Conservation (phyloP, 2,797 vertebrate genomes). For the Poeciliopsis infans region DNA sequence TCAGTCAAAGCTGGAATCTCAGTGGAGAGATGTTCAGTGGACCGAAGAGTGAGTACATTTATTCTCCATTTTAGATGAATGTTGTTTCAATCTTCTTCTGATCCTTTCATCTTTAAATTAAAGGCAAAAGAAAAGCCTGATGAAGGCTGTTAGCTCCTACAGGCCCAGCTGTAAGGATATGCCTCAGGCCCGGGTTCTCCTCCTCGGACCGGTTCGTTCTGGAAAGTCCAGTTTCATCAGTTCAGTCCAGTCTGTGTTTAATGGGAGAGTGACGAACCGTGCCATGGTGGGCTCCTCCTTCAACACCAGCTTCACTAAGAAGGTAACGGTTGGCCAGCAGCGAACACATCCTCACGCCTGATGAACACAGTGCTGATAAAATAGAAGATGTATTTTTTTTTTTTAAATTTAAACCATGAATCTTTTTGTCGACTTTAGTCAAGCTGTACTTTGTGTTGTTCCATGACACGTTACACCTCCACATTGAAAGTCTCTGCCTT, state of each 20-base stretch:
- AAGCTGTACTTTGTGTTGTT: neutral
- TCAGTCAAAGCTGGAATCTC: neutral
- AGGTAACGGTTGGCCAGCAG: slow-evolving; percentile 60
- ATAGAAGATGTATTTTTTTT: too few species aligned
- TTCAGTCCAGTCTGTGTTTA: slow-evolving; percentile 78
- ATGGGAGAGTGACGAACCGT: slow-evolving; percentile 71
- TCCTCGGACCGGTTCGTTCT: slow-evolving; percentile 74
- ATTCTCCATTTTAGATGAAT: neutral
- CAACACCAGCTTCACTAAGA: slow-evolving; percentile 74
- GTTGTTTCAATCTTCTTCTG: neutral
- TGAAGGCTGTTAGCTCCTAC: slow-evolving; percentile 65
- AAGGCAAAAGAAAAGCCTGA: slow-evolving; percentile 63
- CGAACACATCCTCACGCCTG: neutral
- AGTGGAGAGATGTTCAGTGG: slow-evolving; percentile 70
- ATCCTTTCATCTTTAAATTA: neutral
- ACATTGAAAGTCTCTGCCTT: neutral
- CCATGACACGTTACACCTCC: neutral
- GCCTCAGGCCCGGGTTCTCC: slow-evolving; percentile 69
- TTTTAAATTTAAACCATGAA: neutral
- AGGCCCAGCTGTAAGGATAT: slow-evolving; percentile 42
- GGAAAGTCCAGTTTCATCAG: slow-evolving; percentile 83
- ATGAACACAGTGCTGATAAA: too few species aligned
- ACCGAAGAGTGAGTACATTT: slow-evolving; percentile 69
- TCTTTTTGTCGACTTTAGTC: neutral
- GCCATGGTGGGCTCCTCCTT: slow-evolving; percentile 77